Conservation (phyloP, 2,113 vertebrate species). For the Montifringilla adamsi region DNA sequence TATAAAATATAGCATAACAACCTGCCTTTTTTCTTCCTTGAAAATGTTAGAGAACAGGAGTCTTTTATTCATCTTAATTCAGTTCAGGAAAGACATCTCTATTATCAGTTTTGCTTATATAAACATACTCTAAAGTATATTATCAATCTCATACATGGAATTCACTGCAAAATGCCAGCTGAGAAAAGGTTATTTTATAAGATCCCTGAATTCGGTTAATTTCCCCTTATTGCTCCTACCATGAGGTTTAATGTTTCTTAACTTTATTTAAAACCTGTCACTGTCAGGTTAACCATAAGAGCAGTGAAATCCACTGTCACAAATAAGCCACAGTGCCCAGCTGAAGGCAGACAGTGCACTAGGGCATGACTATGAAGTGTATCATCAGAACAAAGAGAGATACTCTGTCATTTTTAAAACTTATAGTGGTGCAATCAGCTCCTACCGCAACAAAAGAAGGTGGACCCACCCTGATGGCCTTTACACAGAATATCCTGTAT, state of each 20-base stretch:
- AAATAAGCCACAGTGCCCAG: background rate
- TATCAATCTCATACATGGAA: background rate
- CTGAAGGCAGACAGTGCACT: background rate
- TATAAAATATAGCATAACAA: background rate
- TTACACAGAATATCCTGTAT: background rate
- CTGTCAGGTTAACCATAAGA: background rate
- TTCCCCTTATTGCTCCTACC: background rate
- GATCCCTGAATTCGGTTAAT: background rate
- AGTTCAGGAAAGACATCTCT: background rate
- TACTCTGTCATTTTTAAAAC: background rate
- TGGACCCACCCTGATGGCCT: background rate
- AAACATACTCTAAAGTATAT: background rate
- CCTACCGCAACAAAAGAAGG: background rate
- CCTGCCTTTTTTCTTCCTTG: background rate
- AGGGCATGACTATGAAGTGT: background rate
- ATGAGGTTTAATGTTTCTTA: background rate
- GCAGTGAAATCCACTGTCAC: slow-evolving; percentile 6
- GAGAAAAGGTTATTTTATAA: background rate
- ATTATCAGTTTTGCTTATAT: background rate
- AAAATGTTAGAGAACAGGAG: background rate
- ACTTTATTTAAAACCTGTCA: background rate
- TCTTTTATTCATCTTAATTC: background rate
- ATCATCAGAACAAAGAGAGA: background rate
- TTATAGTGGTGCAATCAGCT: background rate
- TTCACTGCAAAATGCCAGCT: background rate